Evolutionary conservation across 1,140 invertebrate genomes (phyloP).

Genomic region (Trissolcus basalis): DNA sequence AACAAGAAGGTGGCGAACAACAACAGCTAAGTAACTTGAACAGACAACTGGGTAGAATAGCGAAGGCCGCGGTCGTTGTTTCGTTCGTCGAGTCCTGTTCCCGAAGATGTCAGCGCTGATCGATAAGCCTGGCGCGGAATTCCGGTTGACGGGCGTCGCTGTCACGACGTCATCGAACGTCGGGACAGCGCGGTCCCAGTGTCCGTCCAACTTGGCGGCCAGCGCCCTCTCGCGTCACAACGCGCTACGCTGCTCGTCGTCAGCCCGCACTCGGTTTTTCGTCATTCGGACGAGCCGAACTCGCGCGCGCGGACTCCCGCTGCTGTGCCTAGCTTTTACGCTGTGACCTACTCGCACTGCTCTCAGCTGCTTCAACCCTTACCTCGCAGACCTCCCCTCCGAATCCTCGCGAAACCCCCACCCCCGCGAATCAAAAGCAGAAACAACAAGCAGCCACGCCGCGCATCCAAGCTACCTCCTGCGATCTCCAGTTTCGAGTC

Average conservation of each 20-base stretch:
- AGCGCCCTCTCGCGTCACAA: slow-evolving; percentile 16
- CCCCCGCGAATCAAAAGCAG: slow-evolving; percentile 19
- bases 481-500: neutral
- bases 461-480: slow-evolving; percentile 6
- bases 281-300: slow-evolving; percentile 58
- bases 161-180: slow-evolving; percentile 34
- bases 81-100: slow-evolving; percentile 13
- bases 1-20: neutral
- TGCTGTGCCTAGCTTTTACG: slow-evolving; percentile 61
- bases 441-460: slow-evolving; percentile 24
- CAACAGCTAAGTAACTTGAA: slow-evolving; percentile 17
- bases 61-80: slow-evolving; percentile 40
- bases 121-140: slow-evolving; percentile 19
- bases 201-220: slow-evolving; percentile 13
- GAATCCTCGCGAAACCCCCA: slow-evolving; percentile 29
- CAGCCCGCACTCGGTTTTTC: slow-evolving; percentile 4
- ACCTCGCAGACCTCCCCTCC: slow-evolving; percentile 37
- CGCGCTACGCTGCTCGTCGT: slow-evolving; percentile 21
- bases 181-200: slow-evolving; percentile 33
- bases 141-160: slow-evolving; percentile 18
- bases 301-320: slow-evolving; percentile 67
- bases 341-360: slow-evolving; percentile 73
- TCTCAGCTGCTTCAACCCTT: slow-evolving; percentile 74
- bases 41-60: slow-evolving; percentile 3
- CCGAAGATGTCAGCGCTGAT: slow-evolving; percentile 33